phyloP scores from a whole-genome alignment of 2,797 vertebrate genomes.

The Apodemus agrarius region DNA sequence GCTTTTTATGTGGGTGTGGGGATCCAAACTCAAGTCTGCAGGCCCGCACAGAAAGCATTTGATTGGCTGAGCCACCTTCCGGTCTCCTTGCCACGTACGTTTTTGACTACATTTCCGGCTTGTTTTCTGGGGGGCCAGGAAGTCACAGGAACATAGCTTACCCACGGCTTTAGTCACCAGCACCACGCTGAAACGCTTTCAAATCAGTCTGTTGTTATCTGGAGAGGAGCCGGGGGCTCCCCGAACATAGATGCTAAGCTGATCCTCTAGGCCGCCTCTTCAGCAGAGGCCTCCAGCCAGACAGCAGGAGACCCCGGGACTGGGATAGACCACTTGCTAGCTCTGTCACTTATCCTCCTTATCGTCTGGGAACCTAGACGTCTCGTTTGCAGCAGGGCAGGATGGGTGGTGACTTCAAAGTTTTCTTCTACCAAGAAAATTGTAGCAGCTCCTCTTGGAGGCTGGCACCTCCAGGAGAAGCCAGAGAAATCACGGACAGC shows the following conservation, averaged over 20 bases:
- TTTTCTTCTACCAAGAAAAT: constrained; percentile 16
- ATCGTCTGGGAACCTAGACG: not conserved
- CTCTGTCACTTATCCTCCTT: rapidly evolving
- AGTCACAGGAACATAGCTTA: not conserved
- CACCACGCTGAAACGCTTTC: not conserved
- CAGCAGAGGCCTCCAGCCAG: not conserved
- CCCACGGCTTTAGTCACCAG: not conserved
- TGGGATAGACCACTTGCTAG: not conserved
- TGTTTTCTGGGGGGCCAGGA: not conserved
- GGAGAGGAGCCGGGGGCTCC: not conserved
- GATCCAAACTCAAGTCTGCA: not conserved
- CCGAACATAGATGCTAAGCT: rapidly evolving
- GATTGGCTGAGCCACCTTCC: not conserved
- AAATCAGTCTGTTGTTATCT: not conserved
- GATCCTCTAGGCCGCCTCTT: rapidly evolving
- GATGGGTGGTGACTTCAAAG: not conserved
- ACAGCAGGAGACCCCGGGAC: rapidly evolving
- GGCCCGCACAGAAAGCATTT: not conserved
- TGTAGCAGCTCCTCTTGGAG: not conserved
- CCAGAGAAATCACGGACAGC: not conserved
- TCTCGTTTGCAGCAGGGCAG: not conserved
- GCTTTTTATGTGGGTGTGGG: not conserved
- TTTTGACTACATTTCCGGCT: not conserved
- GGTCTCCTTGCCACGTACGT: not conserved
- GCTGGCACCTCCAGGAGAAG: not conserved